Evolutionary conservation across 1,140 invertebrate genomes (phyloP).

Genomic region (Monochamus saltuarius): DNA sequence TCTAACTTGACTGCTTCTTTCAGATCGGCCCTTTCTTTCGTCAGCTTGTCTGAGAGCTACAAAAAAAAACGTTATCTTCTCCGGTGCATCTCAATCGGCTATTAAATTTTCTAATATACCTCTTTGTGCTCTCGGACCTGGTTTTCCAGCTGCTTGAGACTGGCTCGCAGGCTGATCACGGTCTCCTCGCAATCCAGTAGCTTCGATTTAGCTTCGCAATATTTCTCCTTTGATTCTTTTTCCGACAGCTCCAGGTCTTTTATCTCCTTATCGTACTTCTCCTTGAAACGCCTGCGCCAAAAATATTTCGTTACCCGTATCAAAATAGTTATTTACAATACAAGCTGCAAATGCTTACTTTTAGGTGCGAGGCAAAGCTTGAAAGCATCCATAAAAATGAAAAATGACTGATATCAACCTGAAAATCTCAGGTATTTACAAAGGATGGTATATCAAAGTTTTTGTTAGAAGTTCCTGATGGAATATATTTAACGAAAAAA

Average conservation of each 20-base stretch:
- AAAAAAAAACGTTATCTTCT: constrained; percentile 13
- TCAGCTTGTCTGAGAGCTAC: constrained; percentile 46
- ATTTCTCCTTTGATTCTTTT: constrained; percentile 57
- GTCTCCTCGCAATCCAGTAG: constrained; percentile 59
- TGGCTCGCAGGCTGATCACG: constrained; percentile 55
- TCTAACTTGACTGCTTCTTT: constrained; percentile 55
- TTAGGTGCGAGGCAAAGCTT: no score
- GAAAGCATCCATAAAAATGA: no score
- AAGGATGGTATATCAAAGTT: no score
- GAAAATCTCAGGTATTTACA: no score
- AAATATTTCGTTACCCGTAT: neutral
- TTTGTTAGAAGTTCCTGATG: no score
- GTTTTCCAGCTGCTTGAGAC: constrained; percentile 53
- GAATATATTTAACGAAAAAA: no score
- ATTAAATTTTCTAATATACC: no score
- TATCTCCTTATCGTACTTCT: constrained; percentile 72
- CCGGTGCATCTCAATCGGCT: neutral
- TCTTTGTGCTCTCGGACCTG: constrained; percentile 59
- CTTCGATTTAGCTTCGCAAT: constrained; percentile 61
- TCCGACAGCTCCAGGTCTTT: constrained; percentile 63
- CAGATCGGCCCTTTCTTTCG: constrained; percentile 54
- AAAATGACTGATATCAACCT: no score
- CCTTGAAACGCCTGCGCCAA: constrained; percentile 63
- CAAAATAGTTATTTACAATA: no score
- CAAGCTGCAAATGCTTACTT: no score